Conservation (phyloP, 30 jellyfish, hydroid and myxozoan species). For the Mastigias papua region DNA sequence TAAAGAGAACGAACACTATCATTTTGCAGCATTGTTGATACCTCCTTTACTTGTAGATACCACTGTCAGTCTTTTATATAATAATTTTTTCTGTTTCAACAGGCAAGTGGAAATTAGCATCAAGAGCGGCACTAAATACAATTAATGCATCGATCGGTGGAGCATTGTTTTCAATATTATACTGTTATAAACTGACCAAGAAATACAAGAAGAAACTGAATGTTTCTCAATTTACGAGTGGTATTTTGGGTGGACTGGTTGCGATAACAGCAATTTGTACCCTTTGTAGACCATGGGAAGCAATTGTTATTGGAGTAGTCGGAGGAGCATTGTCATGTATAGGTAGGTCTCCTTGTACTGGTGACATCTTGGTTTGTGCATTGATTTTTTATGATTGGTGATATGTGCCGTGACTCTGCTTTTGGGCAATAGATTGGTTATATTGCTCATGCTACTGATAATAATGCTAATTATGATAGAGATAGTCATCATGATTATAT, state of each 20-base stretch:
- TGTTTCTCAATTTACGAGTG: constrained; percentile 61
- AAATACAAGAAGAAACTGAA: constrained; percentile 64
- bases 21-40: too few relatives aligned
- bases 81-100: neutral
- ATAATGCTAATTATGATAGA: too few relatives aligned
- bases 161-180: constrained; percentile 67
- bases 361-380: neutral
- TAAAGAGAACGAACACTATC: too few relatives aligned
- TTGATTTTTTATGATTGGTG: too few relatives aligned
- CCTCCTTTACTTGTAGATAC: too few relatives aligned
- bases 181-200: constrained; percentile 57
- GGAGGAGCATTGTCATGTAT: constrained; percentile 67
- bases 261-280: constrained; percentile 83
- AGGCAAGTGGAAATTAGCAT: constrained; percentile 91
- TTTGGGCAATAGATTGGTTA: too few relatives aligned
- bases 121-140: constrained; percentile 86
- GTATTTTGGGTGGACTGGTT: constrained; percentile 85
- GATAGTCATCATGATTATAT: too few relatives aligned
- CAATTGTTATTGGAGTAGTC: constrained; percentile 68
- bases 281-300: constrained; percentile 88
- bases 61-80: neutral
- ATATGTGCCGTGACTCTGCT: too few relatives aligned
- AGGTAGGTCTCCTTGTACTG: constrained; percentile 24
- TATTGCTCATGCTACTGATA: too few relatives aligned
- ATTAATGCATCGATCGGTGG: constrained; percentile 89